Evolutionary conservation across 2,888 invertebrate genomes (phyloP).

Genomic region (Leucozona laternaria): DNA sequence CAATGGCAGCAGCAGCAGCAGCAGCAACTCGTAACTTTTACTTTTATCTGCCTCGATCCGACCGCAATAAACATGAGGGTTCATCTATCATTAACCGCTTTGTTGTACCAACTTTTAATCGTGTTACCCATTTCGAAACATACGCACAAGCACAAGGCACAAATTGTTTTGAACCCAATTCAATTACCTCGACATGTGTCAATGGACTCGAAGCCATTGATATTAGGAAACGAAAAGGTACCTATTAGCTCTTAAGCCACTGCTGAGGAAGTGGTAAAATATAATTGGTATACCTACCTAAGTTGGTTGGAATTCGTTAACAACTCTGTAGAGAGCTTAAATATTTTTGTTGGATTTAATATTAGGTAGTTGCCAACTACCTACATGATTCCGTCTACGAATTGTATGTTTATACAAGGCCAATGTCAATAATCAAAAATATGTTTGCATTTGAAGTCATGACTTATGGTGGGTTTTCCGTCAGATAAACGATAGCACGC

Average conservation of each 20-base stretch:
- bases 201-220: constrained; percentile 62
- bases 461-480: constrained; percentile 4
- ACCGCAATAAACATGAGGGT: constrained; percentile 58
- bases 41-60: constrained; percentile 50
- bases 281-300: not conserved
- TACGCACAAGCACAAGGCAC: no score
- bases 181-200: constrained; percentile 67
- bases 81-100: constrained; percentile 37
- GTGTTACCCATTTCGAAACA: constrained; percentile 60
- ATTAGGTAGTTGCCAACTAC: not conserved
- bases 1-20: not conserved
- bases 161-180: constrained; percentile 58
- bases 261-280: not conserved
- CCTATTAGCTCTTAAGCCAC: constrained; percentile 3
- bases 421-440: constrained; percentile 65
- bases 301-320: not conserved
- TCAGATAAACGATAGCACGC: not conserved
- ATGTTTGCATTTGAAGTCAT: constrained; percentile 43
- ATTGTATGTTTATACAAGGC: constrained; percentile 45
- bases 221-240: constrained; percentile 23
- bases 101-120: constrained; percentile 46
- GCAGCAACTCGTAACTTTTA: constrained; percentile 60
- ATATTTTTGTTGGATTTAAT: constrained; percentile 5
- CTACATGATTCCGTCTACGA: not conserved
- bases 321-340: not conserved